Percentiles rank a stretch among this genome's conserved stretches.
Evolutionary conservation across 2,113 vertebrate genomes (phyloP).

Genomic region (Haemorhous mexicanus): DNA sequence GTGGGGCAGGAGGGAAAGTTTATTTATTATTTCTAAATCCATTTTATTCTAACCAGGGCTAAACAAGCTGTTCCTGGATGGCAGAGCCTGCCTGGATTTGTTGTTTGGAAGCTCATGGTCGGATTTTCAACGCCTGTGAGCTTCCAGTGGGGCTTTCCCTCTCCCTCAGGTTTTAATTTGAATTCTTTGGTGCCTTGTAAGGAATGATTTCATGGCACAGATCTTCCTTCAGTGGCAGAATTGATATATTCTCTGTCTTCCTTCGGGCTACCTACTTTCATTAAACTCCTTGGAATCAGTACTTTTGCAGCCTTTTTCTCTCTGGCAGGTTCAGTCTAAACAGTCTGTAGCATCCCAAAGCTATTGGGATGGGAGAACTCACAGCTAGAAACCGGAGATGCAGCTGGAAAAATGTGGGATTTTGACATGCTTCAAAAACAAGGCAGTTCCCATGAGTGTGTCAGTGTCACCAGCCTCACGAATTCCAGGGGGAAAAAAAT

Average conservation of each 20-base stretch:
- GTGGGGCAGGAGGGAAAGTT: neutral
- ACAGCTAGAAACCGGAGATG: neutral
- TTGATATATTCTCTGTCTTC: neutral
- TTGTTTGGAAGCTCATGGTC: neutral
- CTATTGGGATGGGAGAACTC: neutral
- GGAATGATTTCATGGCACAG: neutral
- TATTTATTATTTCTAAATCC: neutral
- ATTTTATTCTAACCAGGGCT: neutral
- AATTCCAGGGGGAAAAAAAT: neutral
- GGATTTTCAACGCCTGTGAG: neutral
- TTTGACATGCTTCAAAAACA: neutral
- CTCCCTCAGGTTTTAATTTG: neutral
- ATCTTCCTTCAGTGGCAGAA: neutral
- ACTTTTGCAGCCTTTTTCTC: neutral
- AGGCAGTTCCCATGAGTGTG: neutral
- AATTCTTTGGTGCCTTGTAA: neutral
- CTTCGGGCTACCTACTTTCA: neutral
- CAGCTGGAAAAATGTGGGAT: neutral
- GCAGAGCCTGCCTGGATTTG: slow-evolving; percentile 29
- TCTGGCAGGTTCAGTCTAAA: neutral
- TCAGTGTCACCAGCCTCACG: neutral
- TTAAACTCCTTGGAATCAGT: neutral
- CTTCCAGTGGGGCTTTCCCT: neutral
- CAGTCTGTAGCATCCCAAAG: neutral
- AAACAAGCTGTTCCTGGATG: neutral